These are phyloP conservation scores for Pseudolaguvia tuberculata DNA, from an alignment of 2,113 vertebrate species.

Conservation along the genomic window DNA sequence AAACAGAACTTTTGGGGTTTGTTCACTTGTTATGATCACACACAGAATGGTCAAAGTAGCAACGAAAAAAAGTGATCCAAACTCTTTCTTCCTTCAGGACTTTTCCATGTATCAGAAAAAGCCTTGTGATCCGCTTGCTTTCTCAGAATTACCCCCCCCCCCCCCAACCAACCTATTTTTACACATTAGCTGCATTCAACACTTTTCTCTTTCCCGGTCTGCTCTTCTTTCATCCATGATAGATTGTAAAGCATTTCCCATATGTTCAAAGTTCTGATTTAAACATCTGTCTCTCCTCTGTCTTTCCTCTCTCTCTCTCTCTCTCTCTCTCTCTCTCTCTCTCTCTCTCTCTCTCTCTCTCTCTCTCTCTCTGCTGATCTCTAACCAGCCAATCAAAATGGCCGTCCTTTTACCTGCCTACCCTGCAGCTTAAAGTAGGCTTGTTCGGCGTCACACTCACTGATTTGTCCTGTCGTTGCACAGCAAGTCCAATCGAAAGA, in stretches of 20 bases:
- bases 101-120: neutral
- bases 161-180: neutral
- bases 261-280: neutral
- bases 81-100: neutral
- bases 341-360: no score
- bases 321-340: neutral
- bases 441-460: conserved; percentile 19
- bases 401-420: conserved; percentile 13
- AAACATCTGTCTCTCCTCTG: neutral
- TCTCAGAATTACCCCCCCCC: neutral
- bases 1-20: neutral
- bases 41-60: no score
- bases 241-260: no score
- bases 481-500: neutral
- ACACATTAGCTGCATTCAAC: neutral
- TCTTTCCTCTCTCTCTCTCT: no score
- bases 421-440: conserved; percentile 10
- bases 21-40: neutral
- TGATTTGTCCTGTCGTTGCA: no score
- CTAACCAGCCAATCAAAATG: conserved; percentile 3
- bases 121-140: neutral
- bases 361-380: neutral
- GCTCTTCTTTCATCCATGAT: no score
- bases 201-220: neutral
- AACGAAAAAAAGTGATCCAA: no score